phyloP scores from a whole-genome alignment of 2,888 invertebrate species.

The Eudemis profundana region DNA sequence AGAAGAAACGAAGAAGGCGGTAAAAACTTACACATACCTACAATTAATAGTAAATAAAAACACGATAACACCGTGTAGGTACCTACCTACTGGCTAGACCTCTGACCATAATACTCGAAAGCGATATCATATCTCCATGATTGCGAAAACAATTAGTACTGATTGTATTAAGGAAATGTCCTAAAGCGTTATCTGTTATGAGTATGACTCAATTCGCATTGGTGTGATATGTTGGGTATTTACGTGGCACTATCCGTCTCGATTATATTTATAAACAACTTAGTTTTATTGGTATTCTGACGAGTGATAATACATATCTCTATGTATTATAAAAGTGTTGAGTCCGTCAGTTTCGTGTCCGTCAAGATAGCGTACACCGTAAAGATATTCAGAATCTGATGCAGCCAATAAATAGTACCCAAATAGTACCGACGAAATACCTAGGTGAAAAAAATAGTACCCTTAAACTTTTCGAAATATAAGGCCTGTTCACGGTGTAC shows the following conservation, averaged over 20 bases:
- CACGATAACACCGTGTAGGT: slow-evolving; percentile 3
- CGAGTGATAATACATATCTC: too few relatives aligned
- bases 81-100: slow-evolving; percentile 19
- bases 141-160: slow-evolving; percentile 37
- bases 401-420: too few relatives aligned
- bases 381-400: too few relatives aligned
- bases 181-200: slow-evolving; percentile 24
- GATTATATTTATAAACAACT: neutral
- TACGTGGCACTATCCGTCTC: neutral
- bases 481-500: too few relatives aligned
- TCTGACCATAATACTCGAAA: slow-evolving; percentile 23
- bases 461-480: too few relatives aligned
- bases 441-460: too few relatives aligned
- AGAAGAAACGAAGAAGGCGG: neutral
- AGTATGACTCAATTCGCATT: slow-evolving; percentile 26
- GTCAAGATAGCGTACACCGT: too few relatives aligned
- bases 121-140: slow-evolving; percentile 33
- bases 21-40: neutral
- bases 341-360: too few relatives aligned
- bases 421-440: too few relatives aligned
- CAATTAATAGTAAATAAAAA: neutral
- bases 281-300: neutral
- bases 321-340: too few relatives aligned
- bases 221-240: slow-evolving; percentile 6
- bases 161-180: slow-evolving; percentile 31